Conservation (phyloP, 2,888 invertebrate species). For the Platynereis dumerilii region DNA sequence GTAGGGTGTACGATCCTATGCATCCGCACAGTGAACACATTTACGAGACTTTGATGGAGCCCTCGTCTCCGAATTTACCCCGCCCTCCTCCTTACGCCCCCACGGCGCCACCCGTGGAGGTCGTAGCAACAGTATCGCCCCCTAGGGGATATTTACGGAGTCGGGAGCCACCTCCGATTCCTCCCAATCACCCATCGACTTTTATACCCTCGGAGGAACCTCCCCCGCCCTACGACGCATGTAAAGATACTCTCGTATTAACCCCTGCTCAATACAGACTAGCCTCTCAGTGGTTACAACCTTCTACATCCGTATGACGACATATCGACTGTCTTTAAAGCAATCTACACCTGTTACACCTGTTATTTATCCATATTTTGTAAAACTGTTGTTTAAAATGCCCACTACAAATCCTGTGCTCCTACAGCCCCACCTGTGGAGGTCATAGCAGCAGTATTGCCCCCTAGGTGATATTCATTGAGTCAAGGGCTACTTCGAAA, state of each 20-base stretch:
- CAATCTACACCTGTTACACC: too few species aligned
- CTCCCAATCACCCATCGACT: neutral
- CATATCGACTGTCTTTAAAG: too few species aligned
- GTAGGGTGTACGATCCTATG: neutral
- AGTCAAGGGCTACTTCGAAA: too few species aligned
- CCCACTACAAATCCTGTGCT: too few species aligned
- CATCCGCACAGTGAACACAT: neutral
- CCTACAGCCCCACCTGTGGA: too few species aligned
- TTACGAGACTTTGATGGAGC: slow-evolving; percentile 8
- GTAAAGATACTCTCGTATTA: neutral
- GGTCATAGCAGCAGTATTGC: too few species aligned
- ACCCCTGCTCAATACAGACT: neutral
- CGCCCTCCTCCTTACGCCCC: neutral
- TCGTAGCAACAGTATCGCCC: neutral
- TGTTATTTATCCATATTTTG: too few species aligned
- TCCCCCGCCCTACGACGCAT: slow-evolving; percentile 2
- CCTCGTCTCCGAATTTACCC: neutral
- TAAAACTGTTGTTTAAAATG: too few species aligned
- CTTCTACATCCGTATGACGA: neutral
- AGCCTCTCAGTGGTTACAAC: slow-evolving; percentile 2
- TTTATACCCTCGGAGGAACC: neutral
- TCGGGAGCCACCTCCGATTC: neutral
- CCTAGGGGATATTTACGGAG: neutral
- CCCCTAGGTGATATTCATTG: too few species aligned
- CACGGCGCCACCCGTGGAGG: neutral